Percentiles rank a stretch among this genome's conserved stretches.
Evolutionary conservation across 2,888 invertebrate species (phyloP).

Genomic region (Eudasyphora cyanicolor): DNA sequence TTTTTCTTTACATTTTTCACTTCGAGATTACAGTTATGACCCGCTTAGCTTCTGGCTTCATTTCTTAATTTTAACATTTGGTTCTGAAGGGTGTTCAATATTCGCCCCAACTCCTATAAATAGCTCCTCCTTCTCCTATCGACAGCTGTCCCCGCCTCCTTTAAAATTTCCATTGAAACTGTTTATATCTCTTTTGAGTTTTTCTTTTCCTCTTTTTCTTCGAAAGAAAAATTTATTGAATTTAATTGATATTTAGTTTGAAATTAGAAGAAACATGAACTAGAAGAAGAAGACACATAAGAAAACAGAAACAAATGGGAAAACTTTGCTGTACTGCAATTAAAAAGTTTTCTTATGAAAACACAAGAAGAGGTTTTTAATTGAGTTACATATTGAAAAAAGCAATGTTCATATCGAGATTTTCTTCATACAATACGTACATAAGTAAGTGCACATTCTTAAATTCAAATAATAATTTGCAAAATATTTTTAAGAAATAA

Average conservation of each 20-base stretch:
- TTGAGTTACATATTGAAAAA: conserved; percentile 29
- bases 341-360: conserved; percentile 52
- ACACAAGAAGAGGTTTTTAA: conserved; percentile 12
- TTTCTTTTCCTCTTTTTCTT: not conserved
- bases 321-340: conserved; percentile 47
- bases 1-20: no score
- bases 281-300: not conserved
- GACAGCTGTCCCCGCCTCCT: not conserved
- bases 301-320: conserved; percentile 22
- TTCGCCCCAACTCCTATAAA: not conserved
- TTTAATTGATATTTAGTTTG: conserved; percentile 66
- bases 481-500: not conserved
- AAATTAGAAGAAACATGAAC: no score
- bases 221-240: conserved; percentile 55
- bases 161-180: not conserved
- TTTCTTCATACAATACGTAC: not conserved
- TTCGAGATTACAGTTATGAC: no score
- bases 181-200: not conserved
- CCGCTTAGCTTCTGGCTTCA: no score
- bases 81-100: not conserved
- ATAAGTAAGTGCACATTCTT: not conserved
- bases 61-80: no score
- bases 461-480: not conserved
- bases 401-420: not conserved
- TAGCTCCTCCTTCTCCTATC: not conserved